Conservation (phyloP, 2,888 invertebrate species). For the Diaphora mendica region DNA sequence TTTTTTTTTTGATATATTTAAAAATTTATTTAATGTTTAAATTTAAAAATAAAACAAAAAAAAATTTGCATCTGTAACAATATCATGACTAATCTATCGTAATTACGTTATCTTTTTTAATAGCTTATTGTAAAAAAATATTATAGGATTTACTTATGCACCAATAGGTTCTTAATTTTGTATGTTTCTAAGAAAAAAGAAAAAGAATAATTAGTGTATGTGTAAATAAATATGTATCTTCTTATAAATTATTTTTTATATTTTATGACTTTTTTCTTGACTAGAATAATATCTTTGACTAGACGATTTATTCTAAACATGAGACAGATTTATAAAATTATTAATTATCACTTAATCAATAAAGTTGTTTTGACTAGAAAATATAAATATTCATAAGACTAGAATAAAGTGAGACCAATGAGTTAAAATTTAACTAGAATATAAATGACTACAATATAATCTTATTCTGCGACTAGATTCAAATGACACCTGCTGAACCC, state of each 20-base stretch:
- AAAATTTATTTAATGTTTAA: no score
- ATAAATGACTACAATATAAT: slow-evolving; percentile 5
- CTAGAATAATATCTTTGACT: slow-evolving; percentile 5
- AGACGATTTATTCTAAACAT: background rate
- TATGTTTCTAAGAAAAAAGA: no score
- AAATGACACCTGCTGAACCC: background rate
- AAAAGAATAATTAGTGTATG: background rate
- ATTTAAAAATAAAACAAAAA: background rate
- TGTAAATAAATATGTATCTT: background rate
- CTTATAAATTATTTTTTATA: background rate
- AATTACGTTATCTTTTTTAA: background rate
- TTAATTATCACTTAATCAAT: background rate
- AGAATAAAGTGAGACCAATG: slow-evolving; percentile 17
- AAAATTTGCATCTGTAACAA: background rate
- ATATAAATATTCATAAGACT: slow-evolving; percentile 5
- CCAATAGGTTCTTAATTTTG: background rate
- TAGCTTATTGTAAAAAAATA: background rate
- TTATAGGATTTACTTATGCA: background rate
- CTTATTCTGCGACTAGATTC: background rate
- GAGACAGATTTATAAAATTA: slow-evolving; percentile 1
- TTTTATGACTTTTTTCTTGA: slow-evolving; percentile 10
- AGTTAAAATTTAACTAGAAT: background rate
- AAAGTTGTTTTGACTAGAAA: slow-evolving; percentile 1
- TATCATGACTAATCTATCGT: background rate
- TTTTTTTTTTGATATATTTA: no score